phyloP scores from a whole-genome alignment of 2,888 invertebrate genomes.

The Dichetophora obliterata region DNA sequence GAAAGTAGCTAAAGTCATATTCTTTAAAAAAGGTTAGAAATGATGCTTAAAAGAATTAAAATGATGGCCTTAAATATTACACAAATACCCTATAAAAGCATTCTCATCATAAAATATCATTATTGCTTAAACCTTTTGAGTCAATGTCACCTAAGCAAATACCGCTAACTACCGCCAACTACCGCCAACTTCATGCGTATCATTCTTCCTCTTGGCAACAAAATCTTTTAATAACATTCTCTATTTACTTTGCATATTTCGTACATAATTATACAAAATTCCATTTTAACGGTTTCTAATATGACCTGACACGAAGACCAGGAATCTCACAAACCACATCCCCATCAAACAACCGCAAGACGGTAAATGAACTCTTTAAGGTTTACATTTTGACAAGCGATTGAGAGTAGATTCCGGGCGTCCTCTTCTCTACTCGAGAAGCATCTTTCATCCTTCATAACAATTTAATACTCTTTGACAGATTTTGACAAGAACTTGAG shows the following conservation, averaged over 20 bases:
- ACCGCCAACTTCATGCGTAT: too few relatives aligned
- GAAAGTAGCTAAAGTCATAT: too few relatives aligned
- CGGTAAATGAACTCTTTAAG: constrained; percentile 23
- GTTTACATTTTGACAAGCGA: constrained; percentile 29
- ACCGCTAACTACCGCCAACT: too few relatives aligned
- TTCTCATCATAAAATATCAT: too few relatives aligned
- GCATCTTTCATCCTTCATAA: constrained; percentile 13
- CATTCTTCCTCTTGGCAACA: too few relatives aligned
- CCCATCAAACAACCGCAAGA: background rate
- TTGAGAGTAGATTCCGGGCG: constrained; percentile 2
- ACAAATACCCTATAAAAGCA: too few relatives aligned
- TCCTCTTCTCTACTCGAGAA: background rate
- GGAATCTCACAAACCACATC: background rate
- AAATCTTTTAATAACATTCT: background rate
- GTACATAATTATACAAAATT: constrained; percentile 20
- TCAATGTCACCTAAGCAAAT: too few relatives aligned
- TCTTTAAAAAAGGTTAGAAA: too few relatives aligned
- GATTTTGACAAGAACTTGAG: constrained; percentile 36
- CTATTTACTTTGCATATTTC: constrained; percentile 20
- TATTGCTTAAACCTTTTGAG: too few relatives aligned
- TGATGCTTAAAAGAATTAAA: too few relatives aligned
- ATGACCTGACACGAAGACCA: background rate
- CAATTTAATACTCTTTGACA: constrained; percentile 44
- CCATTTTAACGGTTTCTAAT: background rate
- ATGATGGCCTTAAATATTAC: too few relatives aligned